These are phyloP conservation scores for Clangula hyemalis DNA, from an alignment of 2,797 vertebrate genomes.

Conservation along the genomic window DNA sequence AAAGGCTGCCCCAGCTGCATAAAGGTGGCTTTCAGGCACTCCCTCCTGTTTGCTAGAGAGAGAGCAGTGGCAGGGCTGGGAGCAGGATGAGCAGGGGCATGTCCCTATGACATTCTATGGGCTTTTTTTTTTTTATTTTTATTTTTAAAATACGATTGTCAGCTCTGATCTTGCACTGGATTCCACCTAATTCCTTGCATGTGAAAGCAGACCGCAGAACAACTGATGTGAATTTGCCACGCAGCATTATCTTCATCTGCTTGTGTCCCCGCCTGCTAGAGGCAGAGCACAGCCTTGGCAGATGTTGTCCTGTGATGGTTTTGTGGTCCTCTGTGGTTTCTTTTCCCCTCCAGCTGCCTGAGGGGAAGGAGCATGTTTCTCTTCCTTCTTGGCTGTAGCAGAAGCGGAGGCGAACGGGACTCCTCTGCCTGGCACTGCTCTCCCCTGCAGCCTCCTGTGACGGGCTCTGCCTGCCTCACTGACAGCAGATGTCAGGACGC, in stretches of 20 bases:
- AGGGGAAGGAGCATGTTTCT: neutral
- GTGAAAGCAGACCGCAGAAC: conserved; percentile 22
- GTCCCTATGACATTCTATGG: neutral
- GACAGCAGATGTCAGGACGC: neutral
- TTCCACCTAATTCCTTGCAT: neutral
- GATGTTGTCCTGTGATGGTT: neutral
- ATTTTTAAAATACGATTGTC: neutral
- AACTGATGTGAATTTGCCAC: neutral
- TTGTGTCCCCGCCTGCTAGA: neutral
- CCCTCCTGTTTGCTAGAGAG: neutral
- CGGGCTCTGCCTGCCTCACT: neutral
- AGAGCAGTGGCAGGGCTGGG: neutral
- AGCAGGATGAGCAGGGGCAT: neutral
- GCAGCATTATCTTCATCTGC: neutral
- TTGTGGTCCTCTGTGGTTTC: neutral
- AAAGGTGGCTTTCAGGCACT: neutral
- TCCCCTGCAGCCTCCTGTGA: neutral
- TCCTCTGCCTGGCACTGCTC: neutral
- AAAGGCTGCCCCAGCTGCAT: neutral
- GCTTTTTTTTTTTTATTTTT: neutral
- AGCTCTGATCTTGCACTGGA: neutral
- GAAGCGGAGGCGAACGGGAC: neutral
- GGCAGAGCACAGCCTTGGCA: rapidly evolving
- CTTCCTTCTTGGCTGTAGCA: neutral
- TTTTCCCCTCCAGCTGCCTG: neutral